These are phyloP conservation scores for Carlito syrichta DNA, from an alignment of 2,113 vertebrate species.

Conservation along the genomic window DNA sequence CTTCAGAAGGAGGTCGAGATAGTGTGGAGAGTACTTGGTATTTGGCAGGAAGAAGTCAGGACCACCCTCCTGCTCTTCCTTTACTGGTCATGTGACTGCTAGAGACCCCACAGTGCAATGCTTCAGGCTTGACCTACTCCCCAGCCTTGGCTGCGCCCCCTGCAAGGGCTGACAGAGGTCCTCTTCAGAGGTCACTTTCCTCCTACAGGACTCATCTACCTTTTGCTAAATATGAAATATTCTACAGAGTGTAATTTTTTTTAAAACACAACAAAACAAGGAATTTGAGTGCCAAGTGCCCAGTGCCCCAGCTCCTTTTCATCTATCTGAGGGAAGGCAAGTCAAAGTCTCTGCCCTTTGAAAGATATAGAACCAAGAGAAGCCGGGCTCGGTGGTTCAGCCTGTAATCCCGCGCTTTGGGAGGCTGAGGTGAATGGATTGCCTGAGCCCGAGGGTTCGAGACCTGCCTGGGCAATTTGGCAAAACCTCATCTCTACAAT, in stretches of 20 bases:
- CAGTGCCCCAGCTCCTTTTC: not conserved
- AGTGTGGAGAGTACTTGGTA: not conserved
- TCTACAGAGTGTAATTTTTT: not conserved
- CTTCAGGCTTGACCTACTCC: not conserved
- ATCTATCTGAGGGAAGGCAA: not conserved
- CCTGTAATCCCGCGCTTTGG: too few species aligned
- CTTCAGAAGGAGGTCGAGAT: not conserved
- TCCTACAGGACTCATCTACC: not conserved
- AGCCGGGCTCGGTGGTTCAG: too few species aligned
- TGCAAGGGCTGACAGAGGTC: not conserved
- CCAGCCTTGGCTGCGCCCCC: not conserved
- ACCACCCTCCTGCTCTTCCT: not conserved
- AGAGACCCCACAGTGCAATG: fast-evolving
- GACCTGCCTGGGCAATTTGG: too few species aligned
- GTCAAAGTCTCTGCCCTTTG: not conserved
- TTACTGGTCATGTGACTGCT: not conserved
- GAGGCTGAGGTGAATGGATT: too few species aligned
- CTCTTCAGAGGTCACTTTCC: not conserved
- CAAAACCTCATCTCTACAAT: too few species aligned
- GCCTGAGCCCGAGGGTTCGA: too few species aligned
- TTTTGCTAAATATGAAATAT: not conserved
- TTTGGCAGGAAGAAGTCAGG: not conserved
- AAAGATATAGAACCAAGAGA: not conserved
- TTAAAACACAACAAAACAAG: not conserved
- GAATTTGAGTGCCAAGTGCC: not conserved